Conservation (phyloP, 1,140 invertebrate species). For the Nebria ingens region DNA sequence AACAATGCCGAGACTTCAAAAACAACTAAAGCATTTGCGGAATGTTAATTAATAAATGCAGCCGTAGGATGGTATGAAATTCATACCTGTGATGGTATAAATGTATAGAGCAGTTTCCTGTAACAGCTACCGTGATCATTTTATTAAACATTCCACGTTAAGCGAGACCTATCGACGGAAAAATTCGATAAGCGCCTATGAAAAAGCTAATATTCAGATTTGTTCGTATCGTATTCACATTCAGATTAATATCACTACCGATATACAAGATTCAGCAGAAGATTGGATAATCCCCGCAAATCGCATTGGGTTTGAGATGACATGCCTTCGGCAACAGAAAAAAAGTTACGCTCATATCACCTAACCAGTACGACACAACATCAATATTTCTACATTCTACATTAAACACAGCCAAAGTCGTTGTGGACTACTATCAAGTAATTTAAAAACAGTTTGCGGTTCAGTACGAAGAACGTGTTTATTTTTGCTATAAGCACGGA, state of each 20-base stretch:
- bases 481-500: neutral
- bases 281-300: neutral
- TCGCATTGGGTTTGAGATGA: constrained; percentile 1
- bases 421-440: neutral
- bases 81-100: neutral
- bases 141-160: constrained; percentile 6
- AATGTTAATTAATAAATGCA: constrained; percentile 10
- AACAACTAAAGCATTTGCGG: neutral
- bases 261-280: constrained; percentile 1
- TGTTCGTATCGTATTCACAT: neutral
- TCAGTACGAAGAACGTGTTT: neutral
- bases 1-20: neutral
- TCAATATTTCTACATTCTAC: neutral
- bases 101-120: neutral
- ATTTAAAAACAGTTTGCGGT: constrained; percentile 2
- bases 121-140: neutral
- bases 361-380: neutral
- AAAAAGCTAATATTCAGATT: constrained; percentile 8
- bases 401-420: neutral
- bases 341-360: too few species aligned
- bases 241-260: constrained; percentile 1
- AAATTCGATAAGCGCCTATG: neutral
- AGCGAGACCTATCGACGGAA: neutral
- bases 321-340: neutral
- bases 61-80: constrained; percentile 1